These are phyloP conservation scores for Leptarthrus brevirostris DNA, from an alignment of 2,888 invertebrate genomes.

Conservation along the genomic window DNA sequence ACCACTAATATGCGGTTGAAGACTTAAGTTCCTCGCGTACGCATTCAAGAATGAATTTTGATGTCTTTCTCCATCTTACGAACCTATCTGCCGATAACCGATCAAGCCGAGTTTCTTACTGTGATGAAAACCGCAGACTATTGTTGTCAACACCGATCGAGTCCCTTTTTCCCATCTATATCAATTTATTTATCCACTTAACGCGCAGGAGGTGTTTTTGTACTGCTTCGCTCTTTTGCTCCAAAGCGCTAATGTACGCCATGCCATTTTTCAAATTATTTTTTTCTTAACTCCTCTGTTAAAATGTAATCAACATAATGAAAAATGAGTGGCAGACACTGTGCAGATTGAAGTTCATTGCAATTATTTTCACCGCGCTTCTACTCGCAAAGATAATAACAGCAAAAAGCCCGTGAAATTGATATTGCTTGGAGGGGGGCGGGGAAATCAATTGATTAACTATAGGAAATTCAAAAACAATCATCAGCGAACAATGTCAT, in stretches of 20 bases:
- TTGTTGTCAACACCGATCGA: slow-evolving; percentile 35
- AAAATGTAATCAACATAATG: too few species aligned
- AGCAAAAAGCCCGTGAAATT: neutral
- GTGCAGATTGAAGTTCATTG: neutral
- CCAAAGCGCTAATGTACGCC: neutral
- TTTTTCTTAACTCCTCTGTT: neutral
- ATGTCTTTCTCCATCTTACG: slow-evolving; percentile 8
- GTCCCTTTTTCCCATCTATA: slow-evolving; percentile 32
- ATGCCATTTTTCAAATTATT: neutral
- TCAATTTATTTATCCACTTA: slow-evolving; percentile 44
- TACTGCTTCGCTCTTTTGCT: slow-evolving; percentile 17
- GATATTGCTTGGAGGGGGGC: neutral
- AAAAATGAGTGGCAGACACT: too few species aligned
- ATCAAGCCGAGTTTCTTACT: neutral
- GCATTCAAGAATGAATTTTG: slow-evolving; percentile 4
- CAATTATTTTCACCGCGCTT: neutral
- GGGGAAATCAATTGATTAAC: slow-evolving; percentile 5
- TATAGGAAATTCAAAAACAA: slow-evolving; percentile 8
- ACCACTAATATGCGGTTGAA: slow-evolving; percentile 36
- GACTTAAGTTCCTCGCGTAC: slow-evolving; percentile 26
- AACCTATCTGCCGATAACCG: neutral
- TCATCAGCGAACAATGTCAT: too few species aligned
- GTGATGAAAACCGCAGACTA: slow-evolving; percentile 38
- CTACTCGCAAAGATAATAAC: neutral
- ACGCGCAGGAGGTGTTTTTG: slow-evolving; percentile 2